Percentiles rank a stretch among this genome's conserved stretches.
Evolutionary conservation across 1,140 invertebrate genomes (phyloP).

Genomic region (Platyscapa corneri): DNA sequence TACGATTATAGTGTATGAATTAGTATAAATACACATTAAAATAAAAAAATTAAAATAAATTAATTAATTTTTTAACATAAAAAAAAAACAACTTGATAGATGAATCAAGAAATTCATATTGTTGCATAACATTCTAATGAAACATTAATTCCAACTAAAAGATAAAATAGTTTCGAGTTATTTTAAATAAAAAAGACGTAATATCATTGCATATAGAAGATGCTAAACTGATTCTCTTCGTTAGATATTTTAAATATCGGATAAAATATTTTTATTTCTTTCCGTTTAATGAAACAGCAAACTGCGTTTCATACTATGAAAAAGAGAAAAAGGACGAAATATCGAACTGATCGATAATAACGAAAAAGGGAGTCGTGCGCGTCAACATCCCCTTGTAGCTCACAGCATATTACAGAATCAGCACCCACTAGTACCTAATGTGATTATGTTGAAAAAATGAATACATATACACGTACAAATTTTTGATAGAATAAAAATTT

Average conservation of each 20-base stretch:
- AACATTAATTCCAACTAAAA: background rate
- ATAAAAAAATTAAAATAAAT: too few species aligned
- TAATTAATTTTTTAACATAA: too few species aligned
- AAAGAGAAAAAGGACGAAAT: slow-evolving; percentile 32
- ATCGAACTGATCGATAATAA: slow-evolving; percentile 50
- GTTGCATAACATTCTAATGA: too few species aligned
- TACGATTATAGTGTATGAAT: too few species aligned
- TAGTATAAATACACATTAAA: too few species aligned
- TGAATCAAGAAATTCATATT: too few species aligned
- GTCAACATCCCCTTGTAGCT: slow-evolving; percentile 33
- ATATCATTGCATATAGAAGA: background rate
- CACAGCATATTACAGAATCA: slow-evolving; percentile 10
- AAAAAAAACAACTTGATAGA: too few species aligned
- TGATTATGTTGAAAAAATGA: slow-evolving; percentile 3
- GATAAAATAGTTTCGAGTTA: background rate
- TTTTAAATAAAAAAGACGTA: background rate
- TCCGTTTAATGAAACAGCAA: background rate
- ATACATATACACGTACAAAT: background rate
- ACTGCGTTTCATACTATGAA: background rate
- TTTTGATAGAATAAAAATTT: background rate
- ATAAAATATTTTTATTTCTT: background rate
- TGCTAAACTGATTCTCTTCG: background rate
- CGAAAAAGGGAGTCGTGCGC: slow-evolving; percentile 34
- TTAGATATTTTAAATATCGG: background rate
- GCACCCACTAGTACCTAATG: slow-evolving; percentile 17